Percentiles rank a stretch among this genome's conserved stretches.
phyloP scores from a whole-genome alignment of 2,888 invertebrate species.

The Anorthoa munda region DNA sequence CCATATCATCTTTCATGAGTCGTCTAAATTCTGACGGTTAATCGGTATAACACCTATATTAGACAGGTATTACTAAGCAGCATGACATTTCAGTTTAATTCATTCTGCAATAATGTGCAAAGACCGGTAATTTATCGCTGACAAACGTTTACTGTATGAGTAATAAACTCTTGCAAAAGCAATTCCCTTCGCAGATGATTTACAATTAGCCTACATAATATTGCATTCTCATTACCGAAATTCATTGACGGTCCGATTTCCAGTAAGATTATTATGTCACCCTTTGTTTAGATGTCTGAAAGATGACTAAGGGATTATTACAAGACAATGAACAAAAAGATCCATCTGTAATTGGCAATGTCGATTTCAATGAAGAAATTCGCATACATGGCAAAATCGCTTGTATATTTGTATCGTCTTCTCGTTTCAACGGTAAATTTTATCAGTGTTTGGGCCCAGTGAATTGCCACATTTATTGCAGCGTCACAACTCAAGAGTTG shows the following conservation, averaged over 20 bases:
- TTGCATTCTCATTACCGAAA: conserved; percentile 34
- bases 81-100: conserved; percentile 41
- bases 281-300: conserved; percentile 20
- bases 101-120: conserved; percentile 46
- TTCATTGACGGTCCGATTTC: conserved; percentile 30
- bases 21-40: conserved; percentile 2
- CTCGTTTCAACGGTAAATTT: no score
- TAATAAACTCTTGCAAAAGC: conserved; percentile 52
- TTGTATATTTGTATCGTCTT: no score
- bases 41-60: neutral
- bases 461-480: no score
- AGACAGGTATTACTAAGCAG: conserved; percentile 25
- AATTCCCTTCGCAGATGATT: conserved; percentile 50
- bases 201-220: conserved; percentile 27
- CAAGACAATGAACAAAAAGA: conserved; percentile 28
- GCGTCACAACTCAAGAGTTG: no score
- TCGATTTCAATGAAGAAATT: neutral
- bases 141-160: conserved; percentile 44
- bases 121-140: conserved; percentile 41
- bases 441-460: no score
- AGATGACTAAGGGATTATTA: conserved; percentile 21
- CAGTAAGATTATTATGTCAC: conserved; percentile 23
- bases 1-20: neutral
- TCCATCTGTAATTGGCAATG: neutral
- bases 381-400: no score